Base-by-base conservation (phyloP, 23 tunicate species). In the Trididemnum clinides region DNA sequence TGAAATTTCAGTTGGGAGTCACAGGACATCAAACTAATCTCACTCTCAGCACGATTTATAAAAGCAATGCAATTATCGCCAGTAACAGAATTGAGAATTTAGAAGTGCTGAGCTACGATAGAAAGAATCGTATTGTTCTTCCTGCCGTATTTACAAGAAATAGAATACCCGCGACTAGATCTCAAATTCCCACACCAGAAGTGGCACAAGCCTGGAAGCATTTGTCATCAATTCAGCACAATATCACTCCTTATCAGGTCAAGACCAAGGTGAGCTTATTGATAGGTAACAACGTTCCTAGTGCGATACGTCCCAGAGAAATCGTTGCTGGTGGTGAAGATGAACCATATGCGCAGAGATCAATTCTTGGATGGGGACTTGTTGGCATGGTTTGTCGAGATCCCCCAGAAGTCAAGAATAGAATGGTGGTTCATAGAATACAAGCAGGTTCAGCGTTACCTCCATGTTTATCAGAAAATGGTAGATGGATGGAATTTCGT, bases 301-400 rank as follows among this genome's bases (percentile, higher is more conserved):
- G 29, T 5, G 77, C 39, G 27, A 30, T 29, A 27, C 12, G 38
- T 6, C 77, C 77, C 7, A 32, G 77, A 71, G 77, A 71, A 18
- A 71, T 71, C 4, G 6, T 71, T 15, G 37, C 77, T 31, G 77
- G 77, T 71, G 39, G n/a, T 6, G 77, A 71, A 20, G 39, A 71
- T 30, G 39, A 71, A 33, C 77, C 77, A 6, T 71, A 71, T n/a
- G n/a, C n/a, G n/a, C 77, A 71, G 77, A 28, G 21, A 6, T 71
- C 77, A 32, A 10, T 71, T 20, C 21, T 71, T 12, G 77, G 77
- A 5, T 26, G 77, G 77, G 77, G 77, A 26, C 27, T 71, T 32
- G 77, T 71, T 27, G 39, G 77, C 5, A 18, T 29, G 10, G 77
- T n/a, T n/a, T n/a, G n/a, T n/a, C n/a, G n/a, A n/a, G n/a, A n/a